A percentile compares a stretch with the other conserved stretches of the same genome.
These are phyloP conservation scores for Artemia sinica DNA, from an alignment of 2,888 invertebrate genomes.

Conservation along the genomic window DNA sequence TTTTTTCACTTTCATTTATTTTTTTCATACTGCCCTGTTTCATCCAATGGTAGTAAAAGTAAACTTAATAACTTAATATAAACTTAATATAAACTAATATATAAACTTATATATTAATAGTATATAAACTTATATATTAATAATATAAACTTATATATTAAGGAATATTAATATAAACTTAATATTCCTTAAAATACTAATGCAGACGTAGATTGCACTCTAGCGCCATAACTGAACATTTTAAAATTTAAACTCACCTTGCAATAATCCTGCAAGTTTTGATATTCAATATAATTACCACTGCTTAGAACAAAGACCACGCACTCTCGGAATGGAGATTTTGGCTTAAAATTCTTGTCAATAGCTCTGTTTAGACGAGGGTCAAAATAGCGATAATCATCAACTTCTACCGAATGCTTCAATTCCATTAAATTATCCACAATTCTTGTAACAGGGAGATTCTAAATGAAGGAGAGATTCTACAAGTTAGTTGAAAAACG, in stretches of 20 bases:
- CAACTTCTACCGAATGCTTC: slow-evolving; percentile 54
- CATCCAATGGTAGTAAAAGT: no score
- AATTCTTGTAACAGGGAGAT: slow-evolving; percentile 78
- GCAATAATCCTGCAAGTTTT: slow-evolving; percentile 86
- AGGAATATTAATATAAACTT: no score
- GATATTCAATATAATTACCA: slow-evolving; percentile 97
- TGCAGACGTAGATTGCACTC: not conserved
- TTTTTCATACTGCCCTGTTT: not conserved
- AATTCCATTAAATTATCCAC: slow-evolving; percentile 77
- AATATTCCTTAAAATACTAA: not conserved
- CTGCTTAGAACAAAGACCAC: slow-evolving; percentile 80
- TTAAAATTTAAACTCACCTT: slow-evolving; percentile 40
- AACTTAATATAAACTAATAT: no score
- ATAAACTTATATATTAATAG: no score
- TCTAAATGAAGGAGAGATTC: slow-evolving; percentile 39
- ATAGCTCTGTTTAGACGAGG: slow-evolving; percentile 67
- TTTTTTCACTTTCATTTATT: no score
- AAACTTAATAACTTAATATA: no score
- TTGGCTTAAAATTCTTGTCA: slow-evolving; percentile 32
- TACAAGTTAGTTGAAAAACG: no score
- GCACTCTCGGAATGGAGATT: slow-evolving; percentile 59
- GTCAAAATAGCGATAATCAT: slow-evolving; percentile 83
- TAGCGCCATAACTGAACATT: not conserved
- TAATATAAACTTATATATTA: no score
- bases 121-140: no score